These are phyloP conservation scores for Amazona vittata DNA, from an alignment of 2,113 vertebrate species.

Conservation along the genomic window DNA sequence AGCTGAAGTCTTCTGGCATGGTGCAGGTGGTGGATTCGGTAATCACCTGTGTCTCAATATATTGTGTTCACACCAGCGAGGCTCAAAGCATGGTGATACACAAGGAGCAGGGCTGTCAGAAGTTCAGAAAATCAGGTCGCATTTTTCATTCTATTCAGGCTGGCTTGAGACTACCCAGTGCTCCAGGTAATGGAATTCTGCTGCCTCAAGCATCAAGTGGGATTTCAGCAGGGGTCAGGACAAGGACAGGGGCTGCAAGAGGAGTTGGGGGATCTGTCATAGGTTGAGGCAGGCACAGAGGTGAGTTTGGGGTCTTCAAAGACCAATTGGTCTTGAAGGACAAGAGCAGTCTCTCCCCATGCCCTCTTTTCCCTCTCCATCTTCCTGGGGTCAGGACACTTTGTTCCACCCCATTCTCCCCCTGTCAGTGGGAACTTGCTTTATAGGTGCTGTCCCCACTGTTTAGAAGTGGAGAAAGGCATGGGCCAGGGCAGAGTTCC, in stretches of 20 bases:
- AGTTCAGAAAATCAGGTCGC: not conserved
- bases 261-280: not conserved
- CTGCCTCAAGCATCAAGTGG: not conserved
- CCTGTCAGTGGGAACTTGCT: not conserved
- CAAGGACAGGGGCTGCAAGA: not conserved
- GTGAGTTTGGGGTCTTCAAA: not conserved
- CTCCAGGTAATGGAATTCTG: not conserved
- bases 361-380: not conserved
- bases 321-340: not conserved
- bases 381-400: not conserved
- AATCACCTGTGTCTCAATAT: not conserved
- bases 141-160: not conserved
- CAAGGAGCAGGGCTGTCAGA: not conserved
- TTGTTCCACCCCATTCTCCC: not conserved
- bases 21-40: not conserved
- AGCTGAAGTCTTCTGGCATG: not conserved
- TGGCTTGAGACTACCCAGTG: not conserved
- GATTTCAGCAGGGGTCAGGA: not conserved
- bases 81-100: not conserved
- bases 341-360: not conserved
- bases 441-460: not conserved
- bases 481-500: not conserved
- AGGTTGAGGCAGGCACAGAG: not conserved
- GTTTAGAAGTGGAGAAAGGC: not conserved
- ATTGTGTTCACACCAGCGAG: not conserved